A percentile compares a stretch with the other conserved stretches of the same genome.
Evolutionary conservation across 2,113 vertebrate genomes (phyloP).

Genomic region (Pseudopipra pipra): DNA sequence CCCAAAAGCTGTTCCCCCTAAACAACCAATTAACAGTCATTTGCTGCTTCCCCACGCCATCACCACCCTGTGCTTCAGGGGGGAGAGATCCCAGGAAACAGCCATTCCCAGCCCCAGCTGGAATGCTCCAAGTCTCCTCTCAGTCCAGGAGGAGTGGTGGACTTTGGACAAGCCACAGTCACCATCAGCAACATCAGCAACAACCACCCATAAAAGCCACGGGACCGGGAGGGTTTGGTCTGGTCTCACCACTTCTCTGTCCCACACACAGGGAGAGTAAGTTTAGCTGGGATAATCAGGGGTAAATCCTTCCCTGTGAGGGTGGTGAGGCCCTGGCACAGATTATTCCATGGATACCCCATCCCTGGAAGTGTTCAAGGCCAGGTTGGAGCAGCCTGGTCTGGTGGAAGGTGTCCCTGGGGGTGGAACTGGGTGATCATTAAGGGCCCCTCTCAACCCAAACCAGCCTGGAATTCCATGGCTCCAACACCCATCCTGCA

Average conservation of each 20-base stretch:
- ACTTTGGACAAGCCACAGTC: background rate
- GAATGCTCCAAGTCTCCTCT: accelerated
- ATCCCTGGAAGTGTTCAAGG: background rate
- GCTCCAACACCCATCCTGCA: background rate
- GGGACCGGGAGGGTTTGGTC: accelerated
- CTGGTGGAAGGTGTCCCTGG: background rate
- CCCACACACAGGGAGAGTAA: no score
- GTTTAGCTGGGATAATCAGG: background rate
- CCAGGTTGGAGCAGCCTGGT: background rate
- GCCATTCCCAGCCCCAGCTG: accelerated
- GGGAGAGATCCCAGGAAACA: background rate
- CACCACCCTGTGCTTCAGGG: background rate
- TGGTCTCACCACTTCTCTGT: background rate
- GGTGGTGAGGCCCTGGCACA: background rate
- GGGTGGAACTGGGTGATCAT: background rate
- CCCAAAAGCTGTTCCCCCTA: background rate
- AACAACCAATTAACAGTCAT: no score
- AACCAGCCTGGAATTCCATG: background rate
- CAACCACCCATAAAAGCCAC: accelerated
- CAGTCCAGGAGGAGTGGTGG: background rate
- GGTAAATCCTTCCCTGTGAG: background rate
- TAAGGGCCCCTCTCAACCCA: background rate
- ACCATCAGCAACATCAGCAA: accelerated
- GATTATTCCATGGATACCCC: background rate
- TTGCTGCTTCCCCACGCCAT: accelerated